Percentiles rank a stretch among this genome's conserved stretches.
These are phyloP conservation scores for Alectoris magna DNA, from an alignment of 2,797 vertebrate species.

Conservation along the genomic window DNA sequence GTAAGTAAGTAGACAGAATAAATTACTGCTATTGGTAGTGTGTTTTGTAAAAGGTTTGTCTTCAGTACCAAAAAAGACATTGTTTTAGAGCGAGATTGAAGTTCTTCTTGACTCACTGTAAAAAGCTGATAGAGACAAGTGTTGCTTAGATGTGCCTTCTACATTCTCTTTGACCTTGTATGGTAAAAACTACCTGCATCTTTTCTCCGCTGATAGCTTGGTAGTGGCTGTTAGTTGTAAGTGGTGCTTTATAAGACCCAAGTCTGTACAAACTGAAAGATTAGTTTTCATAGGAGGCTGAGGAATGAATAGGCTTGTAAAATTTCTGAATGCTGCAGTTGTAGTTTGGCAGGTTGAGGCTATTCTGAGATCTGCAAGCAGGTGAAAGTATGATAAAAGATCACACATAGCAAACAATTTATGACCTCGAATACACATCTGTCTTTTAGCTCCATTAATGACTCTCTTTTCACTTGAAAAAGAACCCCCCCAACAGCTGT, in stretches of 20 bases:
- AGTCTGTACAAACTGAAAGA: background rate
- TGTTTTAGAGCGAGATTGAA: background rate
- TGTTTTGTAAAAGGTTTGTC: slow-evolving; percentile 1
- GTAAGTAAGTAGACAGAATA: background rate
- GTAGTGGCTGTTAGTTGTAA: background rate
- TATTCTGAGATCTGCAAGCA: background rate
- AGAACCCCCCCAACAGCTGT: background rate
- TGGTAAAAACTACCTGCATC: background rate
- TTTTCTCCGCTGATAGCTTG: background rate
- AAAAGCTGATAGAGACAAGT: background rate
- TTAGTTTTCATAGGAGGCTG: background rate
- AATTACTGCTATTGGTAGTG: background rate
- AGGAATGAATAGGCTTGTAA: background rate
- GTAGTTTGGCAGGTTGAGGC: background rate
- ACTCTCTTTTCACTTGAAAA: background rate
- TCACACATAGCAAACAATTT: background rate
- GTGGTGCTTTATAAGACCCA: background rate
- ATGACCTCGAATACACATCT: background rate
- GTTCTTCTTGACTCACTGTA: background rate
- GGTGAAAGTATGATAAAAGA: background rate
- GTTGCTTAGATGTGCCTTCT: background rate
- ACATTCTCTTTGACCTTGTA: background rate
- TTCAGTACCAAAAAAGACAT: background rate
- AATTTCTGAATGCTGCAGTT: background rate
- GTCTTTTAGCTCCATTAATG: background rate